Base-by-base conservation (phyloP, 23 tunicate species). In the Botrylloides violaceus region DNA sequence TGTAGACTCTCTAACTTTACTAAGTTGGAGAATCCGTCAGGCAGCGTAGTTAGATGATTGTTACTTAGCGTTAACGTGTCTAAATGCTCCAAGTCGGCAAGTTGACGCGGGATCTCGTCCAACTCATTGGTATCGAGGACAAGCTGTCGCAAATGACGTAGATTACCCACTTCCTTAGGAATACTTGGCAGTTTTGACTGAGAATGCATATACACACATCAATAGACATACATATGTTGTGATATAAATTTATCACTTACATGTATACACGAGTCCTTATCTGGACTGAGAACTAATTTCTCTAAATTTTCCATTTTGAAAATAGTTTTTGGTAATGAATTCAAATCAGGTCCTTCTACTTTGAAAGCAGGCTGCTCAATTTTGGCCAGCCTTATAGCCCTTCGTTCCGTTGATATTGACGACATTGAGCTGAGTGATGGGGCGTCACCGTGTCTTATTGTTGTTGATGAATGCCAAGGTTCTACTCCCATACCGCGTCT, bases 81-180 rank as follows among this genome's bases (percentile, higher is more conserved):
- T 24, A 88, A 83, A 39, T 78, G 62, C 28, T 53, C 32, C 38
- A 88, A 49, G 7, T 70, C 65, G 15, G 39, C 28, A 15, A 88
- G 72, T 50, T 88, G 88, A 7, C 59, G 26, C 1, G 96, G 96
- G 32, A 88, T 66, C 23, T 65, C 77, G 30, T 71, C 36, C 0
- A 88, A 71, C 34, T 88, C 96, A 33, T 88, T 88, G 38, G 96
- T 88, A 57, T 88, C 96, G 9, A 88, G 49, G 29, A 88, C 75
- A 26, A 88, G 66, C 23, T 57, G 65, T 65, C 71, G 47, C 1
- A 88, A 58, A 33, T 82, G 60, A 27, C 29, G 28, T 2, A 88
- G 65, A 2, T 78, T 84, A 18, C 83, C 88, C 1, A 88, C 66
- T 39, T 85, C 88, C 56, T 84, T 88, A 23, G 96, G 96, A 9